Conservation (phyloP, 1,140 invertebrate species). For the Drosophila ohnishii region DNA sequence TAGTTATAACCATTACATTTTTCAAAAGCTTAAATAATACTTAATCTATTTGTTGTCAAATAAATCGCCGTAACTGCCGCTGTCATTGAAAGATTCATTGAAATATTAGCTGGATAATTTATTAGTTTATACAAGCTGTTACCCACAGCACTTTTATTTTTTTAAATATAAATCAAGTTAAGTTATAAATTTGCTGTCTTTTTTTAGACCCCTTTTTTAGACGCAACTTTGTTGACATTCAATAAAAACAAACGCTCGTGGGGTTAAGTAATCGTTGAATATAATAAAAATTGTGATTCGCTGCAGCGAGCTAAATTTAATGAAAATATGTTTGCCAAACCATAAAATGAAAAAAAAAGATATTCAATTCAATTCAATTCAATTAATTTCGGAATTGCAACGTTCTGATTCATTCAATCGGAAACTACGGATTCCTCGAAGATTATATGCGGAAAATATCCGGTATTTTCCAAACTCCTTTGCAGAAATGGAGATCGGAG, state of each 20-base stretch:
- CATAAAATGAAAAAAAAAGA: not conserved
- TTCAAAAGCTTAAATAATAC: no score
- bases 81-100: not conserved
- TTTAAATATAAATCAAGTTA: slow-evolving; percentile 16
- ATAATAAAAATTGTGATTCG: slow-evolving; percentile 1
- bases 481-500: slow-evolving; percentile 2
- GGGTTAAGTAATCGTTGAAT: slow-evolving; percentile 9
- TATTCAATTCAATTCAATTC: not conserved
- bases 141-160: not conserved
- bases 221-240: slow-evolving; percentile 1
- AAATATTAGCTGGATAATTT: not conserved
- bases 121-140: not conserved
- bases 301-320: slow-evolving; percentile 4
- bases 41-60: not conserved
- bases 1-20: not conserved
- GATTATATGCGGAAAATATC: slow-evolving; percentile 14
- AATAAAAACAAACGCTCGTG: not conserved
- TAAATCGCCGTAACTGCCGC: not conserved
- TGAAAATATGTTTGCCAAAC: slow-evolving; percentile 34
- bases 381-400: slow-evolving; percentile 27
- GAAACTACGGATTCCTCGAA: not conserved
- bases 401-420: slow-evolving; percentile 15
- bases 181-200: not conserved
- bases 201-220: not conserved
- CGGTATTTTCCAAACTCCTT: slow-evolving; percentile 34